phyloP scores from a whole-genome alignment of 2,797 vertebrate species.

The Synanceia verrucosa region DNA sequence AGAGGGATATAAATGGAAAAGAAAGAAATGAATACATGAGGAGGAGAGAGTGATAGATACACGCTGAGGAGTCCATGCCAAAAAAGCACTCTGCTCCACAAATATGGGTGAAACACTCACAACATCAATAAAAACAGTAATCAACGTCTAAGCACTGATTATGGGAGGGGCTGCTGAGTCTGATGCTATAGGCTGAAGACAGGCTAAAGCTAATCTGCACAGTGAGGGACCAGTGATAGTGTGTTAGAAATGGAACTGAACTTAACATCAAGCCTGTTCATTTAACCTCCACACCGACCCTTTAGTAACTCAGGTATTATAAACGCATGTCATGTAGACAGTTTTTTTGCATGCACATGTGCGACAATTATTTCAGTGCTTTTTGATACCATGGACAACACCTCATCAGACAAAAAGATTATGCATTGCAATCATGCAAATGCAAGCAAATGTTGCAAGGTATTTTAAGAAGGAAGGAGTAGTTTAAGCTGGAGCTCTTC shows the following conservation, averaged over 20 bases:
- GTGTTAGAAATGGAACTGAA: background rate
- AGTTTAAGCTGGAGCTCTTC: too few relatives aligned
- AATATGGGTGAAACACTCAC: constrained; percentile 58
- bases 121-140: constrained; percentile 65
- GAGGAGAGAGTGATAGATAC: constrained; percentile 24
- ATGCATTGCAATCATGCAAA: too few relatives aligned
- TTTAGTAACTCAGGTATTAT: background rate
- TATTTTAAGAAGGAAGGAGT: too few relatives aligned
- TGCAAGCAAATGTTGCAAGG: too few relatives aligned
- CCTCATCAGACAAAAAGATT: too few relatives aligned
- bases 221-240: background rate
- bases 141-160: constrained; percentile 42
- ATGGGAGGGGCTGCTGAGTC: constrained; percentile 26
- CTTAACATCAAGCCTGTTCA: background rate
- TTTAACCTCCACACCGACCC: background rate
- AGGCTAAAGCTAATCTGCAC: background rate
- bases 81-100: constrained; percentile 72
- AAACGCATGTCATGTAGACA: background rate
- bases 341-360: too few relatives aligned
- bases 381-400: too few relatives aligned
- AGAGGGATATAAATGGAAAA: constrained; percentile 44
- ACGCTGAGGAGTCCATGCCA: constrained; percentile 55
- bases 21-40: constrained; percentile 18
- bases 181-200: constrained; percentile 6
- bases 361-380: too few relatives aligned